A percentile compares a stretch with the other conserved stretches of the same genome.
Conservation (phyloP, 2,888 invertebrate species). For the Ferdinandea cuprea region DNA sequence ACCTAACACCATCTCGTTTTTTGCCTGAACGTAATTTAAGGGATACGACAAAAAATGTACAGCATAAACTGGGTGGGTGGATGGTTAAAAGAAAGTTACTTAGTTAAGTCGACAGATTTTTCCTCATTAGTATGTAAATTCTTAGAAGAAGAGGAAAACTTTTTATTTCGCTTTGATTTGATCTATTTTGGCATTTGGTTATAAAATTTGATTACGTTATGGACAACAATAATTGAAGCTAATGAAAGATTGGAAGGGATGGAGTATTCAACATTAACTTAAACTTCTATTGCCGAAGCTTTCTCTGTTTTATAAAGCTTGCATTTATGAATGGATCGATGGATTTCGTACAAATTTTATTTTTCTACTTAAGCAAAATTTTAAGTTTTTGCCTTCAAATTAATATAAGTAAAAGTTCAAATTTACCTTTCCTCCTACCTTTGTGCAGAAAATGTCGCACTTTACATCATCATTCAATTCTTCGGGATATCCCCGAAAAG, state of each 20-base stretch:
- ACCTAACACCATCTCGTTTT: constrained; percentile 70
- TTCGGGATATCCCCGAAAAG: no score
- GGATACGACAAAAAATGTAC: constrained; percentile 28
- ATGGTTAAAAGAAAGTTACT: constrained; percentile 38
- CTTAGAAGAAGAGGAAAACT: constrained; percentile 31
- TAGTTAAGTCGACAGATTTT: constrained; percentile 58
- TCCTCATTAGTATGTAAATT: constrained; percentile 72
- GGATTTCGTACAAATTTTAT: no score
- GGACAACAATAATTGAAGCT: constrained; percentile 30
- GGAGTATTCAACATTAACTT: no score
- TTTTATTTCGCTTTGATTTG: constrained; percentile 58
- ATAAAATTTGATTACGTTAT: constrained; percentile 62
- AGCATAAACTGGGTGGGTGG: not conserved
- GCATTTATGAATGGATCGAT: no score
- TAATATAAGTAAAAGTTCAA: no score
- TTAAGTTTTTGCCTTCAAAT: no score
- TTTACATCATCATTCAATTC: no score
- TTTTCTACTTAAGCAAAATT: no score
- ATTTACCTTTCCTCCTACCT: no score
- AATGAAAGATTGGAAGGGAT: not conserved
- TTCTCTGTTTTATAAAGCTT: no score
- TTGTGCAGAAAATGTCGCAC: no score
- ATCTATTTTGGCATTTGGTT: constrained; percentile 68
- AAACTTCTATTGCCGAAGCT: no score
- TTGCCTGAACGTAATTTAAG: constrained; percentile 46